These are phyloP conservation scores for Rhinophrynus dorsalis DNA, from an alignment of 2,797 vertebrate species.

Conservation along the genomic window DNA sequence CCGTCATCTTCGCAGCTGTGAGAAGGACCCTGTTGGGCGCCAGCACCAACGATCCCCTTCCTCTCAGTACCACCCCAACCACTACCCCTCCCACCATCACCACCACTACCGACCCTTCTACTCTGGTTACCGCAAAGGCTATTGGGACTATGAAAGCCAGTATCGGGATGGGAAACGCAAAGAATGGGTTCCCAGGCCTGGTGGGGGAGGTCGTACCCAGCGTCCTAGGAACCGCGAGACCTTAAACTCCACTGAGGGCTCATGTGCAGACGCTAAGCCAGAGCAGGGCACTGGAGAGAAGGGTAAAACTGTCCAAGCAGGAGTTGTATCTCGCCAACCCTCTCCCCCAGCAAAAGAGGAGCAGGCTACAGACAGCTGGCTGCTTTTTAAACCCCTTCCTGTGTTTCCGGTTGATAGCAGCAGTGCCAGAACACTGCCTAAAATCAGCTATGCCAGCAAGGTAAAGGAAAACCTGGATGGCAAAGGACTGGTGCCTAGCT, in stretches of 20 bases:
- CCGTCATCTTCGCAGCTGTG: constrained; percentile 79
- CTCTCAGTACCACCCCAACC: constrained; percentile 35
- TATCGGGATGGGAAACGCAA: constrained; percentile 61
- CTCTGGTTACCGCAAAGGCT: constrained; percentile 42
- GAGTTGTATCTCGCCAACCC: constrained; percentile 10
- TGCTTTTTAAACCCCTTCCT: constrained; percentile 78
- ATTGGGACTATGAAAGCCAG: constrained; percentile 45
- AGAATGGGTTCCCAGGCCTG: constrained; percentile 48
- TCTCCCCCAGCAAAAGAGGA: constrained; percentile 32
- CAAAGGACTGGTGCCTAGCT: constrained; percentile 50
- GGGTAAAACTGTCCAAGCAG: constrained; percentile 16
- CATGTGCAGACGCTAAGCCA: constrained; percentile 1
- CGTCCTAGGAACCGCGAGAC: constrained; percentile 27
- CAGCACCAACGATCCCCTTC: constrained; percentile 53
- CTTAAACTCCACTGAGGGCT: constrained; percentile 24
- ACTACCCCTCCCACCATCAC: constrained; percentile 41
- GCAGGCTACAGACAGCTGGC: constrained; percentile 61
- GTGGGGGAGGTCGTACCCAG: constrained; percentile 40
- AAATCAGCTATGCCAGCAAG: constrained; percentile 85
- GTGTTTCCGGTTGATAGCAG: constrained; percentile 84
- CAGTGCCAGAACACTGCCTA: constrained; percentile 80
- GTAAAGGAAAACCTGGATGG: constrained; percentile 75
- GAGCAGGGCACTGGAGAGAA: constrained; percentile 32
- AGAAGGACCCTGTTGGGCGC: constrained; percentile 63
- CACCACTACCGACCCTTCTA: constrained; percentile 40